Percentiles rank a stretch among this genome's conserved stretches.
Conservation (phyloP, 2,113 vertebrate species). For the Tragelaphus strepsiceros region DNA sequence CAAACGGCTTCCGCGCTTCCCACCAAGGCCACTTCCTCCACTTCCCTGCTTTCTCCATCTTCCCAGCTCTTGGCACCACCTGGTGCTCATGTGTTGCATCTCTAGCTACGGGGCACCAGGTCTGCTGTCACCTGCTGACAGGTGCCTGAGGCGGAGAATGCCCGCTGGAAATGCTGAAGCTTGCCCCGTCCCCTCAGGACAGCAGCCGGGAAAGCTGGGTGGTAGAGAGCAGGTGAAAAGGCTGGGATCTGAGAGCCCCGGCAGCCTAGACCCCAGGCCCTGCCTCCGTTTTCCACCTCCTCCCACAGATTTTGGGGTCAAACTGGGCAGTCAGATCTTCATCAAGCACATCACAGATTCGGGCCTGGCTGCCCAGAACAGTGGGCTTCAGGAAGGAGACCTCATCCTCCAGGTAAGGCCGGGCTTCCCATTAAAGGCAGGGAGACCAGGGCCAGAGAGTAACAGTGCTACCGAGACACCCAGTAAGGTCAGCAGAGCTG, state of each 20-base stretch:
- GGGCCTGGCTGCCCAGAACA: constrained; percentile 87
- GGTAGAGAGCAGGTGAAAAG: not conserved
- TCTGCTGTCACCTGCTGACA: not conserved
- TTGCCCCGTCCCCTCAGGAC: not conserved
- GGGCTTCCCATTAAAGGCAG: accelerated
- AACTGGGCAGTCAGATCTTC: constrained; percentile 97
- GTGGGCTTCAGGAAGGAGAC: constrained; percentile 92
- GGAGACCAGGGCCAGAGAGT: not conserved
- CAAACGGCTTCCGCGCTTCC: not conserved
- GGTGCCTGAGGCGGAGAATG: not conserved
- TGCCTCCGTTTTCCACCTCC: constrained; percentile 22
- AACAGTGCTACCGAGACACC: accelerated
- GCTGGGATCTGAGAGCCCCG: not conserved
- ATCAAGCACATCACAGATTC: constrained; percentile 95
- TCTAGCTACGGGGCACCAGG: not conserved
- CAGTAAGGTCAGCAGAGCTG: not conserved
- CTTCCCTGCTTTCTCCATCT: not conserved
- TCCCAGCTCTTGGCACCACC: not conserved
- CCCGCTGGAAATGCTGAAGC: not conserved
- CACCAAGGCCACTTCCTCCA: not conserved
- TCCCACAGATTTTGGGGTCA: constrained; percentile 93
- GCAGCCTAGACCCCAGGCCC: not conserved
- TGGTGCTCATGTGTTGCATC: not conserved
- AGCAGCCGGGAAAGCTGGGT: not conserved
- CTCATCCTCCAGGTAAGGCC: constrained; percentile 91